A percentile compares a stretch with the other conserved stretches of the same genome.
Evolutionary conservation across 1,140 invertebrate genomes (phyloP).

Genomic region (Sweltsa coloradensis): DNA sequence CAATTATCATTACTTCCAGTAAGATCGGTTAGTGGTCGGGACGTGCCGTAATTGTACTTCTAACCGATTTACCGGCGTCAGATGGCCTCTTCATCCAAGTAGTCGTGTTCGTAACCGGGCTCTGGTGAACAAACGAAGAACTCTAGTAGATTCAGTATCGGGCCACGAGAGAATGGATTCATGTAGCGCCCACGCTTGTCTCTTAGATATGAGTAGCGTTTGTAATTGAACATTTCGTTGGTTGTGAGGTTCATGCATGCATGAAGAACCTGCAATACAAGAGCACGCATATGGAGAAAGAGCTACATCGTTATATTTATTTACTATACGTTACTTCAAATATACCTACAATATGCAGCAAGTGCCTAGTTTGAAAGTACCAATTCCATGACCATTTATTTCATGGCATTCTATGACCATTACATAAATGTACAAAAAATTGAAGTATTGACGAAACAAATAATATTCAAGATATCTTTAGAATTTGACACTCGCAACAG

Average conservation of each 20-base stretch:
- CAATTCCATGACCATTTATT: too few species aligned
- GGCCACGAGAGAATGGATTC: slow-evolving; percentile 80
- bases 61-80: too few species aligned
- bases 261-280: slow-evolving; percentile 55
- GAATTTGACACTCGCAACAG: too few species aligned
- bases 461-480: too few species aligned
- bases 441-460: too few species aligned
- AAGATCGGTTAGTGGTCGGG: too few species aligned
- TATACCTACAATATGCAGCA: not conserved
- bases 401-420: too few species aligned
- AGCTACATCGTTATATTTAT: slow-evolving; percentile 6
- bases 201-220: slow-evolving; percentile 75
- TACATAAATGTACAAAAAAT: too few species aligned
- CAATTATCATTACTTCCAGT: too few species aligned
- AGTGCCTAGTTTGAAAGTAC: too few species aligned
- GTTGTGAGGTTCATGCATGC: slow-evolving; percentile 86
- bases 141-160: slow-evolving; percentile 74
- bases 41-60: too few species aligned
- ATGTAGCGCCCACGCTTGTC: slow-evolving; percentile 76
- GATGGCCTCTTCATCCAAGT: slow-evolving; percentile 44
- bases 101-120: slow-evolving; percentile 55
- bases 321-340: too few species aligned
- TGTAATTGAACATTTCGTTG: slow-evolving; percentile 89
- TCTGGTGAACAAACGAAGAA: slow-evolving; percentile 76
- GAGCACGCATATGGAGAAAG: slow-evolving; percentile 8